Percentiles rank a stretch among this genome's conserved stretches.
Conservation (phyloP, 1,140 invertebrate genomes). For the Maniola jurtina region DNA sequence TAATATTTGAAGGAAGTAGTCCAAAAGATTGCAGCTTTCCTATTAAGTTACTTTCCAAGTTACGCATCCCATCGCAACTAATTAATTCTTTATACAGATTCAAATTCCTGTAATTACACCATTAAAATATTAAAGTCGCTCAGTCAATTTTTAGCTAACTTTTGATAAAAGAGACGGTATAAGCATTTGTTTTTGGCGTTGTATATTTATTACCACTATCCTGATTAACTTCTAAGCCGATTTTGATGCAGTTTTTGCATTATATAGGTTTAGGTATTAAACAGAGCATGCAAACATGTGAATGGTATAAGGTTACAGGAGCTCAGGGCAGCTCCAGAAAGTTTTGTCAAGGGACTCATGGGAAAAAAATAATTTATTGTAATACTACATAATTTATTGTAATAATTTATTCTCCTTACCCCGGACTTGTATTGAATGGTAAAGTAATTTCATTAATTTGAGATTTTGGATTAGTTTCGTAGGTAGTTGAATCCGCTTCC, state of each 20-base stretch:
- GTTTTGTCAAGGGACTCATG: too few species aligned
- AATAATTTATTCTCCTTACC: conserved; percentile 37
- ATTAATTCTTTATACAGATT: conserved; percentile 53
- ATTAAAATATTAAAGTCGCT: too few species aligned
- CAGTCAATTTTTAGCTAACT: background rate
- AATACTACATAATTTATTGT: background rate
- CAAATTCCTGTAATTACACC: conserved; percentile 57
- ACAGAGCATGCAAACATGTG: too few species aligned
- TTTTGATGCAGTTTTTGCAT: too few species aligned
- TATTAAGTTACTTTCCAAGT: conserved; percentile 49
- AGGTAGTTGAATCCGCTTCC: conserved; percentile 71
- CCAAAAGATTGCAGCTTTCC: conserved; percentile 51
- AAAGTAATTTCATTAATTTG: conserved; percentile 37
- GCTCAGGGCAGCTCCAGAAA: too few species aligned
- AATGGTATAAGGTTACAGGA: too few species aligned
- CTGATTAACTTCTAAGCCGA: too few species aligned
- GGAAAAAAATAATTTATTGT: background rate
- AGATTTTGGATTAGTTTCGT: conserved; percentile 46
- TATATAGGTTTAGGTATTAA: too few species aligned
- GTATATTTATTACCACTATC: too few species aligned
- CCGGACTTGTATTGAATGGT: conserved; percentile 49
- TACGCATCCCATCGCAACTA: conserved; percentile 39
- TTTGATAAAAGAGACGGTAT: too few species aligned
- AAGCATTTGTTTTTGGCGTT: background rate
- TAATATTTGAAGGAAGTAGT: conserved; percentile 45